Conservation (phyloP, 2,888 invertebrate species). For the Mermis nigrescens region DNA sequence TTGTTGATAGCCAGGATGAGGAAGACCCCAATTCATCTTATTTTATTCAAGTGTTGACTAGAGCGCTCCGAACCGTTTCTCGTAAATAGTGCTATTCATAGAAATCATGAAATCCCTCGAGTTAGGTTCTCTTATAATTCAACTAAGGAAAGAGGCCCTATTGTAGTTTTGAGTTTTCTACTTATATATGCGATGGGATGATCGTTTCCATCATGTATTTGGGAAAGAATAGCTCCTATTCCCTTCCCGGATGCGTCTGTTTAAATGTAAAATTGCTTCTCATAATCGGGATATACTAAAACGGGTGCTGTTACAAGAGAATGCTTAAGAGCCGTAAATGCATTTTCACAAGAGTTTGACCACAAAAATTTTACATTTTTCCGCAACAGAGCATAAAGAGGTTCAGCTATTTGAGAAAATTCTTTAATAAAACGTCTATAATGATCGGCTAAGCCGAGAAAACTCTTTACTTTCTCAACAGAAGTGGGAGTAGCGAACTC, state of each 20-base stretch:
- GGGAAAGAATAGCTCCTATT: conserved; percentile 21
- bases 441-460: conserved; percentile 16
- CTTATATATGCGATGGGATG: conserved; percentile 20
- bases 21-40: too few relatives aligned
- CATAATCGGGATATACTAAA: conserved; percentile 16
- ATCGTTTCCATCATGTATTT: conserved; percentile 12
- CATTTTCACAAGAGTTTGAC: conserved; percentile 8
- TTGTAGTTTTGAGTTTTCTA: too few relatives aligned
- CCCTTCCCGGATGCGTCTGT: conserved; percentile 22
- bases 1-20: too few relatives aligned
- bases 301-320: conserved; percentile 14
- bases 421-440: conserved; percentile 14
- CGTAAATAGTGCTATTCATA: too few relatives aligned
- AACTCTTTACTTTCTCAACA: too few relatives aligned
- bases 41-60: too few relatives aligned
- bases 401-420: conserved; percentile 15
- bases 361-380: conserved; percentile 17
- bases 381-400: conserved; percentile 16
- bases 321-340: conserved; percentile 13
- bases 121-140: too few relatives aligned
- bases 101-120: too few relatives aligned
- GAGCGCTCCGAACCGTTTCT: too few relatives aligned
- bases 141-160: too few relatives aligned
- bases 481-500: neutral
- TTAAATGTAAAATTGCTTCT: too few relatives aligned